Percentiles rank a stretch among this genome's conserved stretches.
Conservation (phyloP, 2,113 vertebrate genomes). For the Engystomops pustulosus region DNA sequence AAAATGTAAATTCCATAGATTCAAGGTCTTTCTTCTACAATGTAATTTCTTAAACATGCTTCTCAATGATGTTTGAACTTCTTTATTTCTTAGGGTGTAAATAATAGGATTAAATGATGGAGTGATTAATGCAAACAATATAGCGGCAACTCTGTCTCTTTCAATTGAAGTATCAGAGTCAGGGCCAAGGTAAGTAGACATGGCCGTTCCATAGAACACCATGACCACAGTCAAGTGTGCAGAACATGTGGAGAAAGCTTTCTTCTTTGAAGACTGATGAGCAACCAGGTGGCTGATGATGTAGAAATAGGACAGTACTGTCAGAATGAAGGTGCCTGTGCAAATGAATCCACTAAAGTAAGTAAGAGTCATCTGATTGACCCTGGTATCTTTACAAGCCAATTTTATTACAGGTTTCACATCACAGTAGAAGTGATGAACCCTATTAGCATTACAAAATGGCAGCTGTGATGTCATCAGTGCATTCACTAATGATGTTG, state of each 20-base stretch:
- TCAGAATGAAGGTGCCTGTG: neutral
- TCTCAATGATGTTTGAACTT: too few relatives aligned
- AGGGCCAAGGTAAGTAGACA: neutral
- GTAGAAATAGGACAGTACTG: neutral
- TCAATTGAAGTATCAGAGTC: neutral
- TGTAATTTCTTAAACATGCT: too few relatives aligned
- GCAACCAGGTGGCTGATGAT: neutral
- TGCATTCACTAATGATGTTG: neutral
- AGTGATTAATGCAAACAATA: neutral
- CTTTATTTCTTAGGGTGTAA: neutral
- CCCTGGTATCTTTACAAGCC: neutral
- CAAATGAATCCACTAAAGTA: neutral
- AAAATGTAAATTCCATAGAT: too few relatives aligned
- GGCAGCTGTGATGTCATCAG: constrained; percentile 1
- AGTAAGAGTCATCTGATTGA: neutral
- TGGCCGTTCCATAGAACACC: too few relatives aligned
- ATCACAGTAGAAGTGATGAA: neutral
- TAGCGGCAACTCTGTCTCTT: neutral
- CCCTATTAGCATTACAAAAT: neutral
- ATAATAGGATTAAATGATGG: neutral
- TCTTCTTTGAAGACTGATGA: neutral
- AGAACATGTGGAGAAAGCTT: neutral
- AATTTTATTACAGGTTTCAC: neutral
- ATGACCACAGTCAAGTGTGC: too few relatives aligned
- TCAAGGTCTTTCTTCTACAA: too few relatives aligned